Base-by-base conservation (phyloP, 2,797 vertebrate genomes). In the Pantherophis vulpinus region DNA sequence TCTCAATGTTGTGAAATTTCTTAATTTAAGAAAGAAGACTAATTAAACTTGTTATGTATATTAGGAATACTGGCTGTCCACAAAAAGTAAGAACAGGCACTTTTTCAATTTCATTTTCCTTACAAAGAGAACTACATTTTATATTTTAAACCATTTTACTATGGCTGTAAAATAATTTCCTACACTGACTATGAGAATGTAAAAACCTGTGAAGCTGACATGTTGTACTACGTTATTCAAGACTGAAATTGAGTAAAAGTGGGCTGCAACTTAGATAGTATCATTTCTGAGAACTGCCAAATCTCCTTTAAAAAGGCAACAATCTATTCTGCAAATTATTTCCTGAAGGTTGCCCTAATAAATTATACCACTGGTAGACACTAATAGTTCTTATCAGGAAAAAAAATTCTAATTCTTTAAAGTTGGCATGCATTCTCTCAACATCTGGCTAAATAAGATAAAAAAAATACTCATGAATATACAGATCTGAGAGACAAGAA, bases 341-440 rank as follows among this genome's bases (percentile, higher is more conserved):
- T 55, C 42, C 61, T 54, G 66, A 23, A 89, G 61, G n/a, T 16
- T 56, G 23, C 63, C 91, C 92, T 91, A 87, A 88, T 59, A 90
- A 88, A 92, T 58, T 89, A 86, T 5, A 91, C 29, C 27, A 23
- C 91, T 90, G 18, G 20, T 91, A 91, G 86, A 60, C 92, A 94
- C 66, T 20, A 91, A 92, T 10, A 89, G 92, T 90, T 86, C 59
- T 97, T 96, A 97, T 97, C 95, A 29, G 95, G 93, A 94, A 94
- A 97, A 97, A 97, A 96, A 95, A 5, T 1, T 58, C 95, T 96
- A 97, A 97, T 97, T 96, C 96, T 96, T 94, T 93, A 79, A 93
- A 94, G 94, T 94, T 95, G 95, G 3, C 94, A 56, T 7, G 90
- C 93, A 92, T 92, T 93, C 87, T 59, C 95, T 94, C 94, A 58